Percentiles rank a stretch among this genome's conserved stretches.
Evolutionary conservation across 64 coral and sea anemone genomes (phyloP).

Genomic region (Anthopleura sola): DNA sequence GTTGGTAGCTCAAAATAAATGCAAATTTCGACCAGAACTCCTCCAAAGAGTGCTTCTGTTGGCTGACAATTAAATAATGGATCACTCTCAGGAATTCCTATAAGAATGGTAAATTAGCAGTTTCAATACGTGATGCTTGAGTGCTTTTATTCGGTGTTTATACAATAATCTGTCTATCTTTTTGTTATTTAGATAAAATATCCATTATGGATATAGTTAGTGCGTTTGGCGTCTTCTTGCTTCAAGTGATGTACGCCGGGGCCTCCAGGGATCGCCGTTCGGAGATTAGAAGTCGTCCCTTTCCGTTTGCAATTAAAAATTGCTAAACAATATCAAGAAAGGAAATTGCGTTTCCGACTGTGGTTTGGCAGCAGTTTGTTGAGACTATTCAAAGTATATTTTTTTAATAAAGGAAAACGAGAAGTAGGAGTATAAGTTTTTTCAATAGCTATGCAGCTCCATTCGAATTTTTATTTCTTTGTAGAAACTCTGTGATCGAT

Average conservation of each 20-base stretch:
- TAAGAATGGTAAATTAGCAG: not conserved
- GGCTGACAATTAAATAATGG: not conserved
- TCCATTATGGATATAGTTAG: not conserved
- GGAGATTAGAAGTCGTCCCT: not conserved
- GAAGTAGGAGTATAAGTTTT: too few relatives aligned
- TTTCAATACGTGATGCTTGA: not conserved
- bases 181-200: slow-evolving; percentile 7
- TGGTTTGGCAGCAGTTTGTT: not conserved
- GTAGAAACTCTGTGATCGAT: too few relatives aligned
- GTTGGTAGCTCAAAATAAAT: not conserved
- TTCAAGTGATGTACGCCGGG: not conserved
- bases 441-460: too few relatives aligned
- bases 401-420: too few relatives aligned
- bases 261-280: not conserved
- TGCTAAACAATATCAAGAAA: not conserved
- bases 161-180: not conserved
- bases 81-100: not conserved
- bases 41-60: not conserved
- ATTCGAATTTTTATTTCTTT: too few relatives aligned
- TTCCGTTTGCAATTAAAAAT: not conserved
- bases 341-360: not conserved
- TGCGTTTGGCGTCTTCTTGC: not conserved
- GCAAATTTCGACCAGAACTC: not conserved
- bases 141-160: not conserved
- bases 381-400: too few relatives aligned